These are phyloP conservation scores for Boloria selene DNA, from an alignment of 2,888 invertebrate species.

Conservation along the genomic window DNA sequence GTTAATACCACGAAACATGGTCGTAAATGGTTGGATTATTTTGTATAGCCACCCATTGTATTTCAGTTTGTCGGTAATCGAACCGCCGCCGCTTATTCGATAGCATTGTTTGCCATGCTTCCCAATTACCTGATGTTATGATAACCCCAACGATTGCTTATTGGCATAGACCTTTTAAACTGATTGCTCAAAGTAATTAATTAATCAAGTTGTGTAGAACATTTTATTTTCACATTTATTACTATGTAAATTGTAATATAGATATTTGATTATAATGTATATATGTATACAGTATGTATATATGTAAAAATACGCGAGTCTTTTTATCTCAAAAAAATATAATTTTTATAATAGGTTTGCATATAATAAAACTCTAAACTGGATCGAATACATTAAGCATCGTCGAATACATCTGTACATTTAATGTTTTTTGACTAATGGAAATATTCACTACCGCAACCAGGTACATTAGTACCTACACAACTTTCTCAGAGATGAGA, in stretches of 20 bases:
- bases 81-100: conserved; percentile 30
- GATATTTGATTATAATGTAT: too few species aligned
- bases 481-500: too few species aligned
- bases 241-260: conserved; percentile 58
- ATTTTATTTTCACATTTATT: conserved; percentile 45
- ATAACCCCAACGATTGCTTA: conserved; percentile 24
- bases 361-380: too few species aligned
- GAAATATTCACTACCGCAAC: too few species aligned
- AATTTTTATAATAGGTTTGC: too few species aligned
- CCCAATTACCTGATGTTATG: conserved; percentile 30
- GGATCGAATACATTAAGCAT: too few species aligned
- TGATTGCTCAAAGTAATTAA: conserved; percentile 14
- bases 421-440: too few species aligned
- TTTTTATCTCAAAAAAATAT: too few species aligned
- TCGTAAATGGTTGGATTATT: conserved; percentile 62
- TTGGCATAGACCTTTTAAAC: conserved; percentile 13
- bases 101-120: conserved; percentile 29
- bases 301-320: too few species aligned
- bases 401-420: too few species aligned
- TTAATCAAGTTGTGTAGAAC: neutral
- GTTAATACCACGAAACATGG: conserved; percentile 68
- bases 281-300: too few species aligned
- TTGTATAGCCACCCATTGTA: conserved; percentile 48
- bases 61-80: conserved; percentile 36
- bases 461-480: too few species aligned